Conservation (phyloP, 2,797 vertebrate species). For the Numenius phaeopus region DNA sequence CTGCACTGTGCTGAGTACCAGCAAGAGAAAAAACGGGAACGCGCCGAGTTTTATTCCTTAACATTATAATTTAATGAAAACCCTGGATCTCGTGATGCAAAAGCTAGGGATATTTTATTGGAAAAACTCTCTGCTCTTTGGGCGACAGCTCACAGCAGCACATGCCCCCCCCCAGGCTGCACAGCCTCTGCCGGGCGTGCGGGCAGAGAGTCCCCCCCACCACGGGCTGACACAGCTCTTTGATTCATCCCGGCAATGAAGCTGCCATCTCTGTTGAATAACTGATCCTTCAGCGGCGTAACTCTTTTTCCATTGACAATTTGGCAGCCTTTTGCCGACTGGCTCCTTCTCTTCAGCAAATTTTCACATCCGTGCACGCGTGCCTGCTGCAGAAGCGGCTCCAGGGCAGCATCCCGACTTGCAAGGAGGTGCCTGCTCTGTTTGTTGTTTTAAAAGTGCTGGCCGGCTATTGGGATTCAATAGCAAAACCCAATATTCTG, state of each 20-base stretch:
- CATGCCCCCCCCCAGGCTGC: accelerated
- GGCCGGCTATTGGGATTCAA: background rate
- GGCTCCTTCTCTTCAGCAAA: background rate
- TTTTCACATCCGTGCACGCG: accelerated
- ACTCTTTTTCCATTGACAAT: constrained; percentile 18
- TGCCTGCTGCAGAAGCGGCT: background rate
- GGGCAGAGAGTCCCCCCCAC: background rate
- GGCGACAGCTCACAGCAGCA: background rate
- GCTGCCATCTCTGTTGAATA: constrained; percentile 16
- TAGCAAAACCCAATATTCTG: background rate
- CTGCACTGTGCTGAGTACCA: background rate
- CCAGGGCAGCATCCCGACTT: background rate
- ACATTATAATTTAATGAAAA: constrained; percentile 6
- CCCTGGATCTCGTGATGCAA: background rate
- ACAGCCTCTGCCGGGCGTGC: accelerated
- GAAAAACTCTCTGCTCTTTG: background rate
- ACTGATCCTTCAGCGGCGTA: background rate
- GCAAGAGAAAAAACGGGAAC: background rate
- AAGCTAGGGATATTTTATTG: background rate
- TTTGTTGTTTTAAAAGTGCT: background rate
- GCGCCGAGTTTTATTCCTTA: background rate
- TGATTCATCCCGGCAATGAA: constrained; percentile 48
- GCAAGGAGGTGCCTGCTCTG: background rate
- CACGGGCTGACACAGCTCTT: background rate
- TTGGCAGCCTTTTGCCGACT: background rate